A percentile compares a stretch with the other conserved stretches of the same genome.
Evolutionary conservation across 92 coral and sea anemone species (phyloP).

Genomic region (Desmophyllum pertusum): DNA sequence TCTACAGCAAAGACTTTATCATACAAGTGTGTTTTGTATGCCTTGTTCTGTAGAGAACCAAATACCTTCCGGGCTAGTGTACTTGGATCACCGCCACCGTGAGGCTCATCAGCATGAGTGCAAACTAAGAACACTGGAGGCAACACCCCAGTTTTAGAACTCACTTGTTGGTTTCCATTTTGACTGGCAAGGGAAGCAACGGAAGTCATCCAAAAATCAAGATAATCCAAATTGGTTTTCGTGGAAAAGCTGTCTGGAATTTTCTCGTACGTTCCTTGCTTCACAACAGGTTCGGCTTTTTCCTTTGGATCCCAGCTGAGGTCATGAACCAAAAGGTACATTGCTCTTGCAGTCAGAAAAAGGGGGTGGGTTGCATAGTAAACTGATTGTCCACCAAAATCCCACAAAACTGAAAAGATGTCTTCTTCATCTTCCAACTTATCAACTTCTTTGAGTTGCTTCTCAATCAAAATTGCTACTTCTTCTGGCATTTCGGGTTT

Average conservation of each 20-base stretch:
- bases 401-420: conserved; percentile 35
- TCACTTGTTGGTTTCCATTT: neutral
- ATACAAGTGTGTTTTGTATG: neutral
- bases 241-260: neutral
- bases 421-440: neutral
- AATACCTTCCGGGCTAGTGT: conserved; percentile 34
- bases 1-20: conserved; percentile 36
- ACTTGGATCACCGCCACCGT: neutral
- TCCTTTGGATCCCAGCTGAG: conserved; percentile 23
- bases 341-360: neutral
- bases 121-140: neutral
- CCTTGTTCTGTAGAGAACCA: neutral
- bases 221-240: neutral
- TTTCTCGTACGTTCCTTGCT: conserved; percentile 4
- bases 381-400: conserved; percentile 63
- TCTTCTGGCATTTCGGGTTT: conserved; percentile 26
- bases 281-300: conserved; percentile 33
- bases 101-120: conserved; percentile 34
- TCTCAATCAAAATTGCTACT: neutral
- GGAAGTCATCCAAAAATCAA: conserved; percentile 57
- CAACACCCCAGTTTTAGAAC: neutral
- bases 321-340: conserved; percentile 33
- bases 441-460: neutral
- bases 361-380: conserved; percentile 46
- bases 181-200: neutral